Conservation (phyloP, 1,140 invertebrate species). For the Drosophila sulfurigaster region DNA sequence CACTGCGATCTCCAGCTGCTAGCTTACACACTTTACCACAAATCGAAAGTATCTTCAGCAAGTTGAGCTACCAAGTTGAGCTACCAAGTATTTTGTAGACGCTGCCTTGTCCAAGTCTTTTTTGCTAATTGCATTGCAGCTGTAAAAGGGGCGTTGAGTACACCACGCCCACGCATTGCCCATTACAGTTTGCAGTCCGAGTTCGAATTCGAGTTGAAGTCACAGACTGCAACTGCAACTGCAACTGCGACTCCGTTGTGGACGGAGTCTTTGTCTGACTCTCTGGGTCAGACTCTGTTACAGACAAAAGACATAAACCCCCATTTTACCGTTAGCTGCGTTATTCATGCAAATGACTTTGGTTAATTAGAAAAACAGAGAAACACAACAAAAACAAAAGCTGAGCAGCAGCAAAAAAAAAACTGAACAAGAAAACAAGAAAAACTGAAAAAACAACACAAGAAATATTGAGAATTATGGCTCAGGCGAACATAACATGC, state of each 20-base stretch:
- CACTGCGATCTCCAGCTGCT: background rate
- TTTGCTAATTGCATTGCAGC: slow-evolving; percentile 78
- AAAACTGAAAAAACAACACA: slow-evolving; percentile 26
- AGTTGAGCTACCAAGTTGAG: slow-evolving; percentile 15
- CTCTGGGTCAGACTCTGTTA: slow-evolving; percentile 31
- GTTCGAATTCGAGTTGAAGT: slow-evolving; percentile 17
- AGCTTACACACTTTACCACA: background rate
- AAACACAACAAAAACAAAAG: background rate
- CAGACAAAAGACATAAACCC: slow-evolving; percentile 74
- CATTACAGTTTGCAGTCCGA: slow-evolving; percentile 14
- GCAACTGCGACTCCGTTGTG: background rate
- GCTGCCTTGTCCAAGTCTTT: slow-evolving; percentile 53
- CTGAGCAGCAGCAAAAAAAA: slow-evolving; percentile 13
- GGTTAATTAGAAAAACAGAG: slow-evolving; percentile 69
- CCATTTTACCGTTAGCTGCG: slow-evolving; percentile 77
- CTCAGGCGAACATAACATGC: slow-evolving; percentile 30
- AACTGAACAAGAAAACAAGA: slow-evolving; percentile 24
- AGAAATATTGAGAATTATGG: slow-evolving; percentile 40
- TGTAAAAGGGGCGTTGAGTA: slow-evolving; percentile 59
- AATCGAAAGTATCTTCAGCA: background rate
- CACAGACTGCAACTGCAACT: background rate
- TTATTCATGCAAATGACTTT: slow-evolving; percentile 81
- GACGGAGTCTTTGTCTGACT: slow-evolving; percentile 21
- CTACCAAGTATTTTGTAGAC: slow-evolving; percentile 55
- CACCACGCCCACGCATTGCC: slow-evolving; percentile 46